phyloP scores from a whole-genome alignment of 2,797 vertebrate genomes.

The Sebastes cheni region DNA sequence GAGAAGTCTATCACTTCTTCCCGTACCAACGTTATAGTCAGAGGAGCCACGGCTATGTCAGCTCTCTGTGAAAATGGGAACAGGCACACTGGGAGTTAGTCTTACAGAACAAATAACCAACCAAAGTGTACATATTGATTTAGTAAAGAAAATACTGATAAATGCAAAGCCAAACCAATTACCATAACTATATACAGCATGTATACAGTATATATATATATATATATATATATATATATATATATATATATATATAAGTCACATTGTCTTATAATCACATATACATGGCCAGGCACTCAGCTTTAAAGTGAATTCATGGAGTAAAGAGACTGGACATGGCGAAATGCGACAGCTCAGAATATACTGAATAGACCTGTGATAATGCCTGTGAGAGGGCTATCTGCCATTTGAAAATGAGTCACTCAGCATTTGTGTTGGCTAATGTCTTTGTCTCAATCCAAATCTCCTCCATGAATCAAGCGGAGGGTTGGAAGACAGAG shows the following conservation, averaged over 20 bases:
- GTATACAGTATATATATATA: background rate
- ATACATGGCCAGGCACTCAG: background rate
- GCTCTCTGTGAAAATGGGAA: conserved; percentile 92
- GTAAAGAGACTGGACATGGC: conserved; percentile 32
- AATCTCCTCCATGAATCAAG: conserved; percentile 69
- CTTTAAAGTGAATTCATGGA: conserved; percentile 38
- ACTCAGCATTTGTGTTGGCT: conserved; percentile 68
- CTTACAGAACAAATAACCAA: conserved; percentile 26
- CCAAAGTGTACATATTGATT: conserved; percentile 17
- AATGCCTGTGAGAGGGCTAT: conserved; percentile 36
- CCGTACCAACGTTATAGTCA: conserved; percentile 98
- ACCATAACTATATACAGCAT: background rate
- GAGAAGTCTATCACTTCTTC: conserved; percentile 99
- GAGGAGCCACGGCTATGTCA: conserved; percentile 98
- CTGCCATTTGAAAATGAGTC: conserved; percentile 73
- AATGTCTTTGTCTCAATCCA: conserved; percentile 73
- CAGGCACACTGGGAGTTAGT: conserved; percentile 73
- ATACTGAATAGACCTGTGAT: conserved; percentile 36
- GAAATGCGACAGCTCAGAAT: conserved; percentile 37
- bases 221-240: background rate
- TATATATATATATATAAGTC: background rate
- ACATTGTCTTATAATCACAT: conserved; percentile 6
- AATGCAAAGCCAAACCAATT: conserved; percentile 24
- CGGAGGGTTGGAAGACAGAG: conserved; percentile 62
- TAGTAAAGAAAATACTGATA: conserved; percentile 10